phyloP scores from a whole-genome alignment of 2,797 vertebrate genomes.

The Danionella dracula region DNA sequence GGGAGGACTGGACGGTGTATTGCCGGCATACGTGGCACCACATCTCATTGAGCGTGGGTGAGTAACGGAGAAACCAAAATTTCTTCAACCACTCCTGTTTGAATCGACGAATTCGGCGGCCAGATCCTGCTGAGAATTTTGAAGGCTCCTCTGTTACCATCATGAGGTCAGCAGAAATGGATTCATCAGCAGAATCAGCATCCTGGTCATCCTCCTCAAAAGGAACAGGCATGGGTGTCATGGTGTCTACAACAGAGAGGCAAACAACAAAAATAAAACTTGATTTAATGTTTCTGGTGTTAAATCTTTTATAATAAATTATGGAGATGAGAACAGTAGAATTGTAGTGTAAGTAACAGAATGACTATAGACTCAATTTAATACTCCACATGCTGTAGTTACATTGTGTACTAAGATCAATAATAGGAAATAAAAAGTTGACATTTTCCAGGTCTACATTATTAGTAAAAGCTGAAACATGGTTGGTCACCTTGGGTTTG shows the following conservation, averaged over 20 bases:
- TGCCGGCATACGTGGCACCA: constrained; percentile 98
- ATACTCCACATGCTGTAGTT: no score
- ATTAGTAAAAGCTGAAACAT: no score
- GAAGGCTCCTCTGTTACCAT: constrained; percentile 80
- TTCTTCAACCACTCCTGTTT: constrained; percentile 98
- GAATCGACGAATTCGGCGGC: constrained; percentile 88
- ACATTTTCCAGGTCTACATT: no score
- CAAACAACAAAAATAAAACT: background rate
- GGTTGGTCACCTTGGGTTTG: no score
- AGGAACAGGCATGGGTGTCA: constrained; percentile 77
- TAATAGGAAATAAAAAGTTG: no score
- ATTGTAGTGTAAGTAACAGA: no score
- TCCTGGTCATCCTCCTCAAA: constrained; percentile 92
- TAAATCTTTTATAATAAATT: no score
- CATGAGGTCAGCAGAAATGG: constrained; percentile 83
- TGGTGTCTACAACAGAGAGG: constrained; percentile 76
- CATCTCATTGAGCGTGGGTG: constrained; percentile 92
- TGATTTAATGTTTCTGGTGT: no score
- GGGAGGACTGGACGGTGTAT: constrained; percentile 93
- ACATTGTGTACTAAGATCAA: no score
- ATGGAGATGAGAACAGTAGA: no score
- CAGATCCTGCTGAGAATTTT: constrained; percentile 75
- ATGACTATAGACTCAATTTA: no score
- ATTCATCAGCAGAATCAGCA: constrained; percentile 91
- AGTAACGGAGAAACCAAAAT: constrained; percentile 97